Evolutionary conservation across 2,888 invertebrate species (phyloP), one percentile per base, ranked within the genome.

Genomic region (Xestobium rufovillosum): DNA sequence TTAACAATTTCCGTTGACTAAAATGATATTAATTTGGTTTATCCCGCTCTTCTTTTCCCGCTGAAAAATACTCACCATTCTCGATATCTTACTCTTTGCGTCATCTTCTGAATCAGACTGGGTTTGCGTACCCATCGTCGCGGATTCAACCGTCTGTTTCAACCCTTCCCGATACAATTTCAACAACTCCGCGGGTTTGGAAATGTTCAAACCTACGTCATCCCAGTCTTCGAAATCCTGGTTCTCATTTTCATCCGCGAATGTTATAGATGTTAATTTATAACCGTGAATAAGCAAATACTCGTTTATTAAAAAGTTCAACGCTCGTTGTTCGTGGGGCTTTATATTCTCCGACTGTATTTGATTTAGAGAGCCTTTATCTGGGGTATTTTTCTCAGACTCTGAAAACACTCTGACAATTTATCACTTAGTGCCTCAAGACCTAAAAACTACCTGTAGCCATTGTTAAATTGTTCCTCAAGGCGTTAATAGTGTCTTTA

Each of bases 201-300:
- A 76, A 63, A 86, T 83, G 60, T 90, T 89, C 27, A 90, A 68
- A 1, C 90, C 89, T 9, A 90, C 88, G 67, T 89, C 89, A 63
- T 89, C 87, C 90, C 90, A 90, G 59, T 88, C 86, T 66, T 89
- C 88, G 68, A 88, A 87, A 65, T 88, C 87, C 73, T 89, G 89
- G 61, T 86, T 77, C 56, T 85, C 85, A 70, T 88, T 89, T 70
- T 90, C 90, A 71, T 90, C 90, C 23, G 87, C 81, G 67, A 90
- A 90, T 31, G 90, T 90, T 42, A 89, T 88, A 0, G 89, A 85
- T 2, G 89, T 88, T 13, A 90, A 67, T 64, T 89, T 89, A 60
- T 87, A 89, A 41, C 83, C 80, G 59, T 83, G 77, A 11, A 77
- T 66, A 31, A 89, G 65, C 11, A 90, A 68, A 60, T 89, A 89